Evolutionary conservation across 2,888 invertebrate genomes (phyloP).

Genomic region (Pinctada fucata): DNA sequence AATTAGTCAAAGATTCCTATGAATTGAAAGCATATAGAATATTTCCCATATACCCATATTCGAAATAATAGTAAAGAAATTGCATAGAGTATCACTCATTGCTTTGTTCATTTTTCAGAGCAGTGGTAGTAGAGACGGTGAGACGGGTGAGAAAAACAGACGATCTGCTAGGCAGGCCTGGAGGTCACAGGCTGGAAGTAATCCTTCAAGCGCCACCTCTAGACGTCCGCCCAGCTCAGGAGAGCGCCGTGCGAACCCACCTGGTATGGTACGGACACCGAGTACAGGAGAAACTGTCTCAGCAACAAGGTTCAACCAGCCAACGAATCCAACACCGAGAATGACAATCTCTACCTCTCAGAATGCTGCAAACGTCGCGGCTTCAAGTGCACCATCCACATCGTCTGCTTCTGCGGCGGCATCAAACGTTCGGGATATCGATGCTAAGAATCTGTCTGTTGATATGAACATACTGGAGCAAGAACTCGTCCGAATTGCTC

Average conservation of each 20-base stretch:
- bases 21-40: too few species aligned
- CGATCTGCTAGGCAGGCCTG: constrained; percentile 39
- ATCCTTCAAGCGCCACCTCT: background rate
- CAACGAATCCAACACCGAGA: background rate
- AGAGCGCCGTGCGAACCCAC: background rate
- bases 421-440: constrained; percentile 39
- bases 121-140: constrained; percentile 43
- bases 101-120: constrained; percentile 14
- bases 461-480: constrained; percentile 57
- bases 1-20: too few species aligned
- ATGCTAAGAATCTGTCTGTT: constrained; percentile 40
- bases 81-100: too few species aligned
- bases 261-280: constrained; percentile 15
- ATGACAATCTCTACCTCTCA: constrained; percentile 4
- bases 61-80: too few species aligned
- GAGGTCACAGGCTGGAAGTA: constrained; percentile 29
- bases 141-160: constrained; percentile 39
- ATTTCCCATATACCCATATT: too few species aligned
- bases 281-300: constrained; percentile 27
- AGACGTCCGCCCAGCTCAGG: constrained; percentile 17
- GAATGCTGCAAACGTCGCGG: background rate
- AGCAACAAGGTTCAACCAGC: constrained; percentile 1
- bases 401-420: constrained; percentile 44
- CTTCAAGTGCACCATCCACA: constrained; percentile 33
- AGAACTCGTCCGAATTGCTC: constrained; percentile 56